A percentile compares a stretch with the other conserved stretches of the same genome.
Conservation (phyloP, 2,113 vertebrate genomes). For the Cacatua alba region DNA sequence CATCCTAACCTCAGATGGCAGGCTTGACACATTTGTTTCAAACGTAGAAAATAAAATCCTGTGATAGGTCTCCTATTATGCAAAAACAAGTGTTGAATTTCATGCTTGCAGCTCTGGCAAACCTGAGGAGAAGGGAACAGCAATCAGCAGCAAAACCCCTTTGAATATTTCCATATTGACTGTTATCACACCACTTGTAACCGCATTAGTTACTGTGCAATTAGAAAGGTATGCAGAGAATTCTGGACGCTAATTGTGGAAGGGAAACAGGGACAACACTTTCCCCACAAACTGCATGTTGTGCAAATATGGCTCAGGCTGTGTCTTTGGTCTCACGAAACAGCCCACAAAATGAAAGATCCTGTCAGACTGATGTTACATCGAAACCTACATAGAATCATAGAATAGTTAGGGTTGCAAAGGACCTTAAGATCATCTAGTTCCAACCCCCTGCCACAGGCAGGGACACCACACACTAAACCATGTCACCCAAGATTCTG, state of each 20-base stretch:
- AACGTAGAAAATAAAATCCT: neutral
- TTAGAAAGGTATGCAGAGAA: neutral
- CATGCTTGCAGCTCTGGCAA: neutral
- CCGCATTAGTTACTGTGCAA: neutral
- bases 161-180: neutral
- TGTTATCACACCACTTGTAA: neutral
- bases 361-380: neutral
- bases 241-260: neutral
- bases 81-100: neutral
- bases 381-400: neutral
- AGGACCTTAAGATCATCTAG: neutral
- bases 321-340: neutral
- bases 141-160: neutral
- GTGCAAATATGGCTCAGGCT: neutral
- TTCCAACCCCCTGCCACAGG: neutral
- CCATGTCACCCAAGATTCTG: neutral
- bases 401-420: neutral
- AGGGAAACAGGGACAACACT: neutral
- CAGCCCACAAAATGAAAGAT: neutral
- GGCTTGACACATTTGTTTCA: neutral
- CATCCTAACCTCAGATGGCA: neutral
- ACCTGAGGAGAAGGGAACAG: neutral
- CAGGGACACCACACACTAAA: neutral
- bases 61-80: neutral
- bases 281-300: neutral